Base-by-base conservation (phyloP, 2,888 invertebrate genomes). In the Calephelis perditalis region DNA sequence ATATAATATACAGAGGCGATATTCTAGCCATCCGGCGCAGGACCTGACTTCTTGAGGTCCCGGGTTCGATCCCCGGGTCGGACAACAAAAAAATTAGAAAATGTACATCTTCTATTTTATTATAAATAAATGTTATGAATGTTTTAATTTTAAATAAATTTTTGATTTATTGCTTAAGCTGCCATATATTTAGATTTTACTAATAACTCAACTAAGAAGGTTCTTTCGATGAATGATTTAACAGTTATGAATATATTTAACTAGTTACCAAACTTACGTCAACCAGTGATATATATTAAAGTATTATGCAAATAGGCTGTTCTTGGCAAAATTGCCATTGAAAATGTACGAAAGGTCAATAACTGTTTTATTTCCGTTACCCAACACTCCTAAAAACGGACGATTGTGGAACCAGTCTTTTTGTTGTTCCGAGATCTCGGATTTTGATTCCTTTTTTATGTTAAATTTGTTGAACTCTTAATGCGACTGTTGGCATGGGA, bases 401-500 rank as follows among this genome's bases (percentile, higher is more conserved):
- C 12, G n/a, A 8, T 6, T 12, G 47, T 8, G 9, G 15, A 47
- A 47, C 47, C 15, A 15, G 47, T 47, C 47, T 47, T 26, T 26
- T 26, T 47, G 47, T 10, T 12, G n/a, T 15, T 47, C 15, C 47
- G 4, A 47, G 46, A 12, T 47, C 46, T 47, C 12, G n/a, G n/a
- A 47, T 12, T 47, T 8, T n/a, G 40, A 45, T 46, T 7, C 54
- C 12, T 47, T 47, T 47, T 12, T 47, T n/a, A 47, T 47, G 46
- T n/a, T 58, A 47, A 35, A 12, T 46, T 47, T 46, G 26, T 60
- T 58, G 40, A 46, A 59, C 36, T 26, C 7, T 1, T 26, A 26
- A 26, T 26, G 26, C 26, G 26, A 26, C 1, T 46, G 45, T 57
- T 45, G 57, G 15, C 40, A 49, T 64, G 62, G 61, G 61, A 64